Evolutionary conservation across 2,888 invertebrate species (phyloP), one percentile per base, ranked within the genome.

Genomic region (Drosophila eohydei): DNA sequence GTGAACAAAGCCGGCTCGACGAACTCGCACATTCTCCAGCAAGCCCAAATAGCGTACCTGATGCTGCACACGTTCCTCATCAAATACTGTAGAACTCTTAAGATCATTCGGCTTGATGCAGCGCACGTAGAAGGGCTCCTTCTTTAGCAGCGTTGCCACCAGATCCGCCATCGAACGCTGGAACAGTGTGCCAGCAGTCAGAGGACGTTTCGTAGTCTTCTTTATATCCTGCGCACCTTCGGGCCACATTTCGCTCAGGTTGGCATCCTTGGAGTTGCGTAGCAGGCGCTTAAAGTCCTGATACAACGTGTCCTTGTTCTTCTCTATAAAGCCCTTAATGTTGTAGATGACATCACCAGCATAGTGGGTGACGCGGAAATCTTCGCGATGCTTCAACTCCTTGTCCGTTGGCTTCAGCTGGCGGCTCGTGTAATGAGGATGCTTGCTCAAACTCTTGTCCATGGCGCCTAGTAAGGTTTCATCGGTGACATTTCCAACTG

Each of bases 81-180:
- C 97, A 93, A 99, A 98, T 44, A 95, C 94, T 43, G 95, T 94
- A 0, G 98, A 95, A 41, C 97, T 96, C 94, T 99, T 99, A 59
- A 97, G 95, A 88, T 98, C 98, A 93, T 99, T 99, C 32, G 99
- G 99, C 91, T 99, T 99, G 90, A 99, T 96, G 93, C 99, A 99
- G 68, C 99, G 95, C 76, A 99, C 97, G 94, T 99, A 99, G 94
- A 97, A 98, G 0, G 98, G 98, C 92, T 98, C 98, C 94, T 98
- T 99, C 92, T 95, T 96, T 50, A 96, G 95, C 80, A 99, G 94
- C 46, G 98, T 98, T 61, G 96, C 94, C 43, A 98, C 98, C 65
- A 99, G 94, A 50, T 97, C 95, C 30, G 96, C 93, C 97, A 99
- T 99, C 1, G 98, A 99, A 92, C 95, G 97, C 93, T 98, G 98